Conservation (phyloP, 1,140 invertebrate species). For the Trichonephila clavata region DNA sequence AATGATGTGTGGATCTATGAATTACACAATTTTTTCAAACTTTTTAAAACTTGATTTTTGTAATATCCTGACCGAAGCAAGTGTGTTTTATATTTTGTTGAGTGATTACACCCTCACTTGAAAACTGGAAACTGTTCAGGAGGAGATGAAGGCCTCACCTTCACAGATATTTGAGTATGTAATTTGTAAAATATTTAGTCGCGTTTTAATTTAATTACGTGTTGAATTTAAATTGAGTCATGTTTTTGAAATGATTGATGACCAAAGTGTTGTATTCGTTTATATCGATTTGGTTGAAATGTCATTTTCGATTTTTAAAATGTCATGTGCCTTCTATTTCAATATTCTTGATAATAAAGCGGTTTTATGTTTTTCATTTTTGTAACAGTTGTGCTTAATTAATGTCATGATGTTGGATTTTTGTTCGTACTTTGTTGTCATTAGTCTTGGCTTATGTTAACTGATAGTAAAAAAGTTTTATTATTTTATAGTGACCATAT, state of each 20-base stretch:
- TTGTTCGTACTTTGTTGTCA: too few species aligned
- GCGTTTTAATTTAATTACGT: background rate
- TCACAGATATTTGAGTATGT: slow-evolving; percentile 72
- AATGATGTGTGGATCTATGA: slow-evolving; percentile 22
- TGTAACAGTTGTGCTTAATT: too few species aligned
- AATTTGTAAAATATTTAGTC: background rate
- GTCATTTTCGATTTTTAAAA: background rate
- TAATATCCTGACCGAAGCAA: background rate
- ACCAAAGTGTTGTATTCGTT: background rate
- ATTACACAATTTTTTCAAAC: background rate
- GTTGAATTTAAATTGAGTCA: background rate
- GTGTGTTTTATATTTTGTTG: background rate
- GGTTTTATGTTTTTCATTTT: too few species aligned
- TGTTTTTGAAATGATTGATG: background rate
- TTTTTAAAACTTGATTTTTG: slow-evolving; percentile 23
- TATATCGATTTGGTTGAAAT: background rate
- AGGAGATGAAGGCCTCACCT: slow-evolving; percentile 74
- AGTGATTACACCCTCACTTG: slow-evolving; percentile 17
- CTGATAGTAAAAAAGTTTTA: too few species aligned
- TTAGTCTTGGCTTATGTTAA: too few species aligned
- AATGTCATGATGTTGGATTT: too few species aligned
- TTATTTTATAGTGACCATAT: too few species aligned
- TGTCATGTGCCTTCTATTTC: background rate
- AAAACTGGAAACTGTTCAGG: slow-evolving; percentile 67
- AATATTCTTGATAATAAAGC: background rate